These are phyloP conservation scores for Dreissena polymorpha DNA, from an alignment of 1,140 invertebrate genomes.

Conservation along the genomic window DNA sequence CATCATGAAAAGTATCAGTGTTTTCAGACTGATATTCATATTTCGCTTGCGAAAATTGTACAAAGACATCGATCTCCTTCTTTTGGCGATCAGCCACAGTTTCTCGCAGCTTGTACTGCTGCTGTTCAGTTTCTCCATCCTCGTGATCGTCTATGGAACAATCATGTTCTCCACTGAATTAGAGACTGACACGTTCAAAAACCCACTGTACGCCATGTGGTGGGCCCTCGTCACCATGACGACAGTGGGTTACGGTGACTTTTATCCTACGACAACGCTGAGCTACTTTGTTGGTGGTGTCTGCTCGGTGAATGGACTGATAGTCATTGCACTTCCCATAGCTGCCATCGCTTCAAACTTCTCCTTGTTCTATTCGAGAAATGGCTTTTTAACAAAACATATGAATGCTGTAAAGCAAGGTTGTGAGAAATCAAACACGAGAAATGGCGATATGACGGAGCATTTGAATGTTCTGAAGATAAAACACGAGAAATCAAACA, in stretches of 20 bases:
- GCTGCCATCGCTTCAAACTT: conserved; percentile 78
- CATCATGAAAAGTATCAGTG: conserved; percentile 12
- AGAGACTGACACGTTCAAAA: conserved; percentile 52
- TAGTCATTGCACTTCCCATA: conserved; percentile 99
- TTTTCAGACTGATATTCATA: conserved; percentile 15
- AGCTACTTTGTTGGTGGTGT: conserved; percentile 76
- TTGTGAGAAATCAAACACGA: neutral
- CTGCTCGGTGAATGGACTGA: conserved; percentile 98
- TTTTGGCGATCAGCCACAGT: conserved; percentile 81
- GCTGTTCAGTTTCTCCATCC: conserved; percentile 99
- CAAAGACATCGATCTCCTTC: conserved; percentile 37
- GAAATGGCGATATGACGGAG: neutral
- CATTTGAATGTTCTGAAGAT: no score
- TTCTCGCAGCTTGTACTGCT: conserved; percentile 98
- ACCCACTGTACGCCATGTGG: conserved; percentile 99
- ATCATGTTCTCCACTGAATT: conserved; percentile 83
- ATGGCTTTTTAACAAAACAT: conserved; percentile 8
- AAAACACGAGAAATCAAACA: no score
- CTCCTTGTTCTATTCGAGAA: conserved; percentile 90
- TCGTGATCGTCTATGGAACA: conserved; percentile 98
- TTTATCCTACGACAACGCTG: conserved; percentile 78
- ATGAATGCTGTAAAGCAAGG: neutral
- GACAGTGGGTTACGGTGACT: conserved; percentile 99
- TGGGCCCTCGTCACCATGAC: conserved; percentile 95
- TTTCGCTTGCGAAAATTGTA: conserved; percentile 16